phyloP scores from a whole-genome alignment of 2,888 invertebrate genomes.

The Cepaea hortensis region DNA sequence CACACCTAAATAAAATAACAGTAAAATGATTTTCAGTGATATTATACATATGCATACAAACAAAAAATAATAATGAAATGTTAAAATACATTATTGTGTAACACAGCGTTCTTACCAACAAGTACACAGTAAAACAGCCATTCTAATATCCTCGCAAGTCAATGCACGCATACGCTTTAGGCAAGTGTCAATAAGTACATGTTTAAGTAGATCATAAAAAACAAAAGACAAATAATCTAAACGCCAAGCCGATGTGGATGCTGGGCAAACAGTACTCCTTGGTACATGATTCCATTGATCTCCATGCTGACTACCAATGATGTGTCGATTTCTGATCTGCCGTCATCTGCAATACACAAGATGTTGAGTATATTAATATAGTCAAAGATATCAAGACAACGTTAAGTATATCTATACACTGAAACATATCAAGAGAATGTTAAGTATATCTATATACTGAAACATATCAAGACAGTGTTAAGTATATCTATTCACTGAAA shows the following conservation, averaged over 20 bases:
- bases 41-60: too few species aligned
- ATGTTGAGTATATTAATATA: neutral
- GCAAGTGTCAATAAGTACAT: too few species aligned
- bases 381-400: neutral
- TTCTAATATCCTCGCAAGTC: too few species aligned
- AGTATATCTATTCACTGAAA: too few species aligned
- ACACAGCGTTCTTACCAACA: too few species aligned
- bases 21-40: too few species aligned
- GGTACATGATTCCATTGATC: slow-evolving; percentile 94
- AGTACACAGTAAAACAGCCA: too few species aligned
- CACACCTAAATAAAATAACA: too few species aligned
- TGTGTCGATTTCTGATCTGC: slow-evolving; percentile 86
- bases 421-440: neutral
- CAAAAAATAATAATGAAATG: too few species aligned
- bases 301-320: slow-evolving; percentile 96
- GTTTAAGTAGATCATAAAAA: neutral
- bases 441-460: neutral
- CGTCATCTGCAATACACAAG: slow-evolving; percentile 82
- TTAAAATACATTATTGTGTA: too few species aligned
- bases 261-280: slow-evolving; percentile 89
- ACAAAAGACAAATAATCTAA: neutral
- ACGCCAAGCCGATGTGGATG: slow-evolving; percentile 62
- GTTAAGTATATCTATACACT: neutral
- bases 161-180: too few species aligned
- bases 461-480: too few species aligned